Evolutionary conservation across 1,140 invertebrate genomes (phyloP).

Genomic region (Trachymyrmex cornetzi): DNA sequence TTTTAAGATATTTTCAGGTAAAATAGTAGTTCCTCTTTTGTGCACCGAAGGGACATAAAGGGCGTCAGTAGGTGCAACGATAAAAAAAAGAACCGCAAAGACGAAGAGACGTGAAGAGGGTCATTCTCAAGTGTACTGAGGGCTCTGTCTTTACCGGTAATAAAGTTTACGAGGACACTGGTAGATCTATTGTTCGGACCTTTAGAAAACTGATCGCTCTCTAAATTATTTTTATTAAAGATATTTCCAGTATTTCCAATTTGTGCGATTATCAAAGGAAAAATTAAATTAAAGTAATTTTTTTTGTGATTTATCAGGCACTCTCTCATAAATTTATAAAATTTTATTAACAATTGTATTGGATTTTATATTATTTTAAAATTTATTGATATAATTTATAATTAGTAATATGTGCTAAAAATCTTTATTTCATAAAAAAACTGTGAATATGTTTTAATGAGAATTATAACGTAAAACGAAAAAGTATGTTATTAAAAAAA

Average conservation of each 20-base stretch:
- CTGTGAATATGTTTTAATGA: neutral
- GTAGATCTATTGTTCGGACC: slow-evolving; percentile 53
- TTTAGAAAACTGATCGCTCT: slow-evolving; percentile 16
- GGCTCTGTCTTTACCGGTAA: slow-evolving; percentile 66
- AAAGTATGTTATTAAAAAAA: neutral
- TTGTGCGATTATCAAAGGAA: neutral
- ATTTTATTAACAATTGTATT: neutral
- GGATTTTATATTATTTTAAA: neutral
- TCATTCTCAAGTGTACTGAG: slow-evolving; percentile 22
- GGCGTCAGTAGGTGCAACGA: slow-evolving; percentile 72
- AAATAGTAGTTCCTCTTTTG: neutral
- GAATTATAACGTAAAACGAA: neutral
- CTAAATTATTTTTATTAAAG: slow-evolving; percentile 61
- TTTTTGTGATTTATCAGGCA: neutral
- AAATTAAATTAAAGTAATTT: neutral
- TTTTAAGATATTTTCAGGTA: slow-evolving; percentile 16
- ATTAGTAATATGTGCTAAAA: neutral
- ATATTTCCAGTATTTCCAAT: neutral
- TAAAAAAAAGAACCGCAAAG: slow-evolving; percentile 67
- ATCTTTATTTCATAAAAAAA: neutral
- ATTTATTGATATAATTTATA: neutral
- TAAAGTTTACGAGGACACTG: slow-evolving; percentile 74
- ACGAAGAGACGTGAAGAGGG: slow-evolving; percentile 8
- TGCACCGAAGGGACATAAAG: slow-evolving; percentile 40
- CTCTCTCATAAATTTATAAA: neutral